A percentile compares a stretch with the other conserved stretches of the same genome.
phyloP scores from a whole-genome alignment of 2,888 invertebrate species.

The Cheilosia soror region DNA sequence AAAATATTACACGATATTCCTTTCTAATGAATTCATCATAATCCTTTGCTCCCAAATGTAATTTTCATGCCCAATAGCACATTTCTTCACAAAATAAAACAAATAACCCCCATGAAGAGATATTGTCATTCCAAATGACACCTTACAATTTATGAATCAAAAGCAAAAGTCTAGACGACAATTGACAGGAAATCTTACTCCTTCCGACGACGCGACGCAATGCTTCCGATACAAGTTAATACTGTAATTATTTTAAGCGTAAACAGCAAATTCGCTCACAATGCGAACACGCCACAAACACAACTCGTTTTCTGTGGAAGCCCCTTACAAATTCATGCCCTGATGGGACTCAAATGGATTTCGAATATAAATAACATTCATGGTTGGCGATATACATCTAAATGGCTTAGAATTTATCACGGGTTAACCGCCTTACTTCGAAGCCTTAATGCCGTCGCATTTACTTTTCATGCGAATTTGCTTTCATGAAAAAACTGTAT shows the following conservation, averaged over 20 bases:
- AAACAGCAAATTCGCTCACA: neutral
- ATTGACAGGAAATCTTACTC: too few relatives aligned
- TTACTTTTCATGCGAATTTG: slow-evolving; percentile 28
- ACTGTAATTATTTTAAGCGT: slow-evolving; percentile 27
- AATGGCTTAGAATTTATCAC: slow-evolving; percentile 53
- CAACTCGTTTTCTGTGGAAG: neutral
- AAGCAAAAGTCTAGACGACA: too few relatives aligned
- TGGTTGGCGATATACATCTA: slow-evolving; percentile 38
- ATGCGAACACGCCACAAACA: neutral
- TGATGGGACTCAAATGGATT: slow-evolving; percentile 10
- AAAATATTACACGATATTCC: too few relatives aligned
- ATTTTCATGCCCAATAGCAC: too few relatives aligned
- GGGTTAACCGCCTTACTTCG: slow-evolving; percentile 30
- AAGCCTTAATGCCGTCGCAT: slow-evolving; percentile 14
- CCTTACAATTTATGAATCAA: too few relatives aligned
- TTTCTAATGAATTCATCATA: too few relatives aligned
- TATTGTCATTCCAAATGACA: too few relatives aligned
- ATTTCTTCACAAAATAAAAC: too few relatives aligned
- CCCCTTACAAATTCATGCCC: neutral
- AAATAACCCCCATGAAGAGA: too few relatives aligned
- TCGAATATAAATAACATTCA: slow-evolving; percentile 35
- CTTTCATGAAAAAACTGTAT: neutral
- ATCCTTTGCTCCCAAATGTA: too few relatives aligned
- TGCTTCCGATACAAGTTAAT: neutral
- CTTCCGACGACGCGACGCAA: neutral